phyloP scores from a whole-genome alignment of 92 coral and sea anemone genomes.

The Paramuricea clavata region DNA sequence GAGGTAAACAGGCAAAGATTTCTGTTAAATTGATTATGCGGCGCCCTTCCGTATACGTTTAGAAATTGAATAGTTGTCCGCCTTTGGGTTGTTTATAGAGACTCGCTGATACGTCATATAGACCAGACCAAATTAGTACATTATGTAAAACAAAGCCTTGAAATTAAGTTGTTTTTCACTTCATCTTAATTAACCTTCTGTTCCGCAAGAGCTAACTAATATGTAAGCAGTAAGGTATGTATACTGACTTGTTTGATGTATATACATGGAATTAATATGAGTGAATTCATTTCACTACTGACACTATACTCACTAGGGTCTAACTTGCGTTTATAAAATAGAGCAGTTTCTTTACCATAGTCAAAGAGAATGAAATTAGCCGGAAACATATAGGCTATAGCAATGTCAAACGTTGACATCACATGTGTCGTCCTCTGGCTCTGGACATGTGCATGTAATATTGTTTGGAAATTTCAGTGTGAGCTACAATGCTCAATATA shows the following conservation, averaged over 20 bases:
- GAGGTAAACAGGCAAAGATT: not conserved
- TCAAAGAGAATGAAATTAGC: not conserved
- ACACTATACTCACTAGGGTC: too few species aligned
- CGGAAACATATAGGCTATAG: not conserved
- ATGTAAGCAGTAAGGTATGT: not conserved
- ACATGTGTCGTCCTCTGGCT: too few species aligned
- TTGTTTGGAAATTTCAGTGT: too few species aligned
- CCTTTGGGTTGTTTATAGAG: constrained; percentile 7
- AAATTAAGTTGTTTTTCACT: not conserved
- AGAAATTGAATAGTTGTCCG: constrained; percentile 3
- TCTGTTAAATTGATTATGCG: not conserved
- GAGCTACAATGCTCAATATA: too few species aligned
- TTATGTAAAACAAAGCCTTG: not conserved
- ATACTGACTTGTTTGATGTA: not conserved
- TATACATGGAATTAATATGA: too few species aligned
- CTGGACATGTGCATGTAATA: too few species aligned
- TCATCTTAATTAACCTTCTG: not conserved
- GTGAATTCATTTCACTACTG: too few species aligned
- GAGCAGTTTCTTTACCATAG: not conserved
- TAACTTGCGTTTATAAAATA: not conserved
- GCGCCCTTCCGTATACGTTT: not conserved
- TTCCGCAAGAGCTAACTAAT: not conserved
- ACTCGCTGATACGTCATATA: not conserved
- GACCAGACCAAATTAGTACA: constrained; percentile 2
- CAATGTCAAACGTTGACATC: too few species aligned